These are phyloP conservation scores for Forbesichthys papilliferus DNA, from an alignment of 2,113 vertebrate genomes.

Conservation along the genomic window DNA sequence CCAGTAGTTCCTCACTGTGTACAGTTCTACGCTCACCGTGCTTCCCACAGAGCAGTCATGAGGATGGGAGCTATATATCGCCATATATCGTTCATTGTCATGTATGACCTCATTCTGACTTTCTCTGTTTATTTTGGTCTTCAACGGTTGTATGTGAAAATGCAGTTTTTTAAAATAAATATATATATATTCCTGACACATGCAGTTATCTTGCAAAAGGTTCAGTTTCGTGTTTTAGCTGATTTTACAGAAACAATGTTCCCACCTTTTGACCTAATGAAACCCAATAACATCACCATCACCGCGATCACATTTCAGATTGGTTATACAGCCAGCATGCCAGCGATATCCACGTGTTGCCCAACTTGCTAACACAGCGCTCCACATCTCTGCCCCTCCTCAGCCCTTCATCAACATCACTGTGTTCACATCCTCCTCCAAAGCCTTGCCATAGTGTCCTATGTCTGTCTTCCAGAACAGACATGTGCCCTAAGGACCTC, in stretches of 20 bases:
- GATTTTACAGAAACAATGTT: not conserved
- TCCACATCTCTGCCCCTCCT: not conserved
- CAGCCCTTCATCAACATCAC: not conserved
- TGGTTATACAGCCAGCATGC: not conserved
- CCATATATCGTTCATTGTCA: constrained; percentile 25
- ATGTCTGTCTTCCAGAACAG: too few relatives aligned
- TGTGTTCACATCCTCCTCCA: not conserved
- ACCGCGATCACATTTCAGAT: not conserved
- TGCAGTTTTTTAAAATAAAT: not conserved
- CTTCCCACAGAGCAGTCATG: constrained; percentile 7
- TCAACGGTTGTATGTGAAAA: not conserved
- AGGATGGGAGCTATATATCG: not conserved
- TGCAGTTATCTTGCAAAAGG: not conserved
- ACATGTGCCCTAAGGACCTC: too few relatives aligned
- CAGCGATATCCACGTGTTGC: not conserved
- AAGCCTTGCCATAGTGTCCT: too few relatives aligned
- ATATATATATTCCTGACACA: not conserved
- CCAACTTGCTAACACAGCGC: not conserved
- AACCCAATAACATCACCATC: not conserved
- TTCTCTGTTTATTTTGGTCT: not conserved
- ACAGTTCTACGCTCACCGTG: constrained; percentile 7
- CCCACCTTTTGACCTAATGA: too few relatives aligned
- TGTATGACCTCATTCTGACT: constrained; percentile 1
- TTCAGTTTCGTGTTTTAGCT: not conserved
- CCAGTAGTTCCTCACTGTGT: not conserved